Evolutionary conservation across 1,140 invertebrate genomes (phyloP), one percentile per base, ranked within the genome.

Genomic region (Formica selysi): DNA sequence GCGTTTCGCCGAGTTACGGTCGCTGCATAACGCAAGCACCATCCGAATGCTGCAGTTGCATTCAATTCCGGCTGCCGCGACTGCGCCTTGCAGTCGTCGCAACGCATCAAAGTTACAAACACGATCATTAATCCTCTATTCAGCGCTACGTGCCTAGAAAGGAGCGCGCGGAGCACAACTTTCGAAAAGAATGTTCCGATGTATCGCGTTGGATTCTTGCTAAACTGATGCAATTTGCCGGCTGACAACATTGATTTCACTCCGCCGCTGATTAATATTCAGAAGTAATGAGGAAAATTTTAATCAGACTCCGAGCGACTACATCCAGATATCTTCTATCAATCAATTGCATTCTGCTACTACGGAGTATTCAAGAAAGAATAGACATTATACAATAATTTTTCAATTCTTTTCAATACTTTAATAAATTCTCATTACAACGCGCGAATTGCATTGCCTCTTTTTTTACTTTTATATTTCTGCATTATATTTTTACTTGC

Each of bases 21-120:
- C 76, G 64, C 19, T 38, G 73, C 79, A 70, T 86, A 70, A 59
- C 65, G 67, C 59, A 29, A 48, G 67, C 57, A 57, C n/a, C 79
- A 68, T n/a, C 59, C 73, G 68, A 70, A 79, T 88, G 54, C 70
- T 74, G 59, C 79, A 78, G 48, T 74, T 78, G 83, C 73, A 86
- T 79, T 88, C 80, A 76, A 79, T 67, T n/a, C 54, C 48, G 74
- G 57, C 16, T 57, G 22, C 59, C 41, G 68, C 76, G 83, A 70
- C 76, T 68, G 61, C 71, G 78, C 87, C 80, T 57, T 80, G 71
- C 73, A 64, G 70, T 80, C 65, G 64, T 65, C 61, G 87, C 81
- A 73, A 91, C 85, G 87, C 86, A 91, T 87, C 89, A 76, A 76
- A 88, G 76, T 81, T 73, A 73, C 64, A 78, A 73, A 59, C 74